These are phyloP conservation scores for Pandemis corylana DNA, from an alignment of 2,888 invertebrate species.

Conservation along the genomic window DNA sequence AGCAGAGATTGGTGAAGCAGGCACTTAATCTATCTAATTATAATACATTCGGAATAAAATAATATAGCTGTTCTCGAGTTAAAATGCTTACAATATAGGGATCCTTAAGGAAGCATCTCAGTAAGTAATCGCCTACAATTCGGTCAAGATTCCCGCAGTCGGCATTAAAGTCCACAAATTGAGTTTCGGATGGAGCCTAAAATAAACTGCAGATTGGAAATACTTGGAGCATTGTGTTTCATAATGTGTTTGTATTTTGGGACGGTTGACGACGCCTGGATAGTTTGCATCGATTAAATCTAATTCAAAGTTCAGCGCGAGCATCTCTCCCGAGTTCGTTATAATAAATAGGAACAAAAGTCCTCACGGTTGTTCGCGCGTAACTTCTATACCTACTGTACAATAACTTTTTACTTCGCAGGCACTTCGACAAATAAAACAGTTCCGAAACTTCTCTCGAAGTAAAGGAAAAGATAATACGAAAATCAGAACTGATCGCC, in stretches of 20 bases:
- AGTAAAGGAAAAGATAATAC: slow-evolving; percentile 17
- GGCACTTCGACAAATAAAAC: slow-evolving; percentile 29
- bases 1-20: no score
- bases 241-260: slow-evolving; percentile 38
- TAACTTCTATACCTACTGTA: slow-evolving; percentile 4
- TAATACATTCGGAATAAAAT: no score
- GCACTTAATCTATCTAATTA: no score
- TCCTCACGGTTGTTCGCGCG: not conserved
- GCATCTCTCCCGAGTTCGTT: slow-evolving; percentile 43
- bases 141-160: not conserved
- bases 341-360: slow-evolving; percentile 28
- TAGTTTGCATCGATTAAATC: slow-evolving; percentile 56
- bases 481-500: slow-evolving; percentile 33
- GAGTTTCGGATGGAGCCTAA: not conserved
- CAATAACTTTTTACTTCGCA: slow-evolving; percentile 30
- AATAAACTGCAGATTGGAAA: slow-evolving; percentile 5
- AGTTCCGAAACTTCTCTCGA: slow-evolving; percentile 28
- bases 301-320: slow-evolving; percentile 56
- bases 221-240: slow-evolving; percentile 7
- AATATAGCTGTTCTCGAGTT: no score
- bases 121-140: slow-evolving; percentile 2
- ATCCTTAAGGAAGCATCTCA: not conserved
- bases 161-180: slow-evolving; percentile 5
- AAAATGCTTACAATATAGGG: no score
- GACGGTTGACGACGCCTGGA: slow-evolving; percentile 60